Conservation (phyloP, 2,888 invertebrate genomes). For the Xanthorhoe designata region DNA sequence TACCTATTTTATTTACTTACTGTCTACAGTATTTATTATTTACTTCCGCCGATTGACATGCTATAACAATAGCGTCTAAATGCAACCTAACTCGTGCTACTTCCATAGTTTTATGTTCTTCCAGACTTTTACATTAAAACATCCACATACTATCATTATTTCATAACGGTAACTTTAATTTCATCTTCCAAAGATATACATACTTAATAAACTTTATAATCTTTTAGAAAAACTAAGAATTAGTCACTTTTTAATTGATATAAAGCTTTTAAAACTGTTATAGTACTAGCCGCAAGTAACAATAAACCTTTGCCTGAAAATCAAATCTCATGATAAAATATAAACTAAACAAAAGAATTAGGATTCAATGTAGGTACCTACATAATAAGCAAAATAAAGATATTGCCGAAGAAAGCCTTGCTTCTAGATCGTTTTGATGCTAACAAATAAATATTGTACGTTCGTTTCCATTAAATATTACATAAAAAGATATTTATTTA, state of each 20-base stretch:
- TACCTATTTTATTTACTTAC: too few species aligned
- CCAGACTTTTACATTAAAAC: neutral
- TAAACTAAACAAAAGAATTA: too few species aligned
- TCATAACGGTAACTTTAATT: neutral
- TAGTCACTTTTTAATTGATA: neutral
- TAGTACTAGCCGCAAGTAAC: neutral
- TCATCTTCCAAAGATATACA: neutral
- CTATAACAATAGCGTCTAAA: neutral
- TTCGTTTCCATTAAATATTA: conserved; percentile 1
- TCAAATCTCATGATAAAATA: neutral
- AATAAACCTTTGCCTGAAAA: neutral
- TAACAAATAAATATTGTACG: conserved; percentile 6
- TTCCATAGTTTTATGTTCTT: neutral
- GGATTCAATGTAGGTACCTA: too few species aligned
- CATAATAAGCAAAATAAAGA: too few species aligned
- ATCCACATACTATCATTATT: neutral
- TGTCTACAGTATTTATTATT: too few species aligned
- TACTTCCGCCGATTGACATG: neutral
- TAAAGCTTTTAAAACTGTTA: neutral
- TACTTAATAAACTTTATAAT: neutral
- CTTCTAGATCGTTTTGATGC: neutral
- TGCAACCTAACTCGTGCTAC: neutral
- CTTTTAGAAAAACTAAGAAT: neutral
- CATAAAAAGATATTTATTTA: conserved; percentile 5
- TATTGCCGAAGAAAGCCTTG: neutral